Evolutionary conservation across 2,113 vertebrate genomes (phyloP).

Genomic region (Ophthalmolycus amberensis): DNA sequence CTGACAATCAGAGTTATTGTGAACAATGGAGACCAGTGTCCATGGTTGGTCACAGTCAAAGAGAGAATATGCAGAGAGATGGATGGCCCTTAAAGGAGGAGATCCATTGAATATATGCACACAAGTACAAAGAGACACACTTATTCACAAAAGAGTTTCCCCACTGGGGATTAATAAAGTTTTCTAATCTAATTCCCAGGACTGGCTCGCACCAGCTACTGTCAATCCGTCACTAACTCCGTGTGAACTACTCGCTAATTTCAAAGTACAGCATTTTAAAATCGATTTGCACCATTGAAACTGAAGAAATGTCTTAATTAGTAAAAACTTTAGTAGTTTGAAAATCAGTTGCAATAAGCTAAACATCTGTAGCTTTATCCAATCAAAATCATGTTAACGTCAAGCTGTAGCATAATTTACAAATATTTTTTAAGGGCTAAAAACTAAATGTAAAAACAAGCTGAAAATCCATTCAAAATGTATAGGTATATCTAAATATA

Average conservation of each 20-base stretch:
- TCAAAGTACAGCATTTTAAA: neutral
- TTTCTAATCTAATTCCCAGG: too few species aligned
- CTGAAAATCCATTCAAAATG: neutral
- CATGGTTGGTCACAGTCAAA: neutral
- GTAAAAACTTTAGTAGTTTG: neutral
- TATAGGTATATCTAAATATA: neutral
- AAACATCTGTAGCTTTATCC: neutral
- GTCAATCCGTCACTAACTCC: neutral
- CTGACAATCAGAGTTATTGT: slow-evolving; percentile 7
- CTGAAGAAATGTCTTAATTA: neutral
- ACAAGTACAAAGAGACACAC: neutral
- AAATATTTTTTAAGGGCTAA: neutral
- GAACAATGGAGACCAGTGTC: slow-evolving; percentile 60
- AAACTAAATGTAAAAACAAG: neutral
- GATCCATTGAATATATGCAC: neutral
- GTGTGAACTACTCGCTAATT: neutral
- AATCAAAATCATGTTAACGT: neutral
- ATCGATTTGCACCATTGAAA: neutral
- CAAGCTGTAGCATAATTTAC: neutral
- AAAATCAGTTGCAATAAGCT: neutral
- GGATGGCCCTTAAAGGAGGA: neutral
- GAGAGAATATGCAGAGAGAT: slow-evolving; percentile 13
- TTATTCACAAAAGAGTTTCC: neutral
- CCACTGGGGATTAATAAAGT: too few species aligned
- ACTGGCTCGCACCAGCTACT: neutral